A percentile compares a stretch with the other conserved stretches of the same genome.
phyloP scores from a whole-genome alignment of 2,797 vertebrate genomes.

The Vipera ursinii region DNA sequence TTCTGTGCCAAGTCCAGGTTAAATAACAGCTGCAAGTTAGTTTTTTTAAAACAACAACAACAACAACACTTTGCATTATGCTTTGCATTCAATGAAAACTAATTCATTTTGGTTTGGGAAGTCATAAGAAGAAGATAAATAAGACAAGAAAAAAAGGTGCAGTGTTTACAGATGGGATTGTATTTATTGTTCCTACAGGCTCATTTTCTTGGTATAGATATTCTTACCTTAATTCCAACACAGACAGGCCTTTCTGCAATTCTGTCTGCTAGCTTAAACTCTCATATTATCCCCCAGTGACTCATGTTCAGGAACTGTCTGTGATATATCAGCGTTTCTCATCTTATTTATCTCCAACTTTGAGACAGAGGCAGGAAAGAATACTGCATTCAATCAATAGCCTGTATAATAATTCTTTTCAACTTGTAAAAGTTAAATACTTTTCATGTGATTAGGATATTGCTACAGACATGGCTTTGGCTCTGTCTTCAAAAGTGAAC shows the following conservation, averaged over 20 bases:
- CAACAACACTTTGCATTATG: slow-evolving; percentile 37
- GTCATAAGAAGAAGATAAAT: slow-evolving; percentile 4
- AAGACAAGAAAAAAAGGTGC: slow-evolving; percentile 25
- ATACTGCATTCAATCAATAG: slow-evolving; percentile 7
- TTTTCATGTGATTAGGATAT: background rate
- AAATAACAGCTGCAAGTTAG: background rate
- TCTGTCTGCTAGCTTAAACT: slow-evolving; percentile 49
- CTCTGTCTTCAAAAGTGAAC: background rate
- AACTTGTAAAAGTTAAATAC: background rate
- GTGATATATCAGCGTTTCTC: slow-evolving; percentile 52
- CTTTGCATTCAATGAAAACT: slow-evolving; percentile 56
- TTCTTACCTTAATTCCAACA: slow-evolving; percentile 55
- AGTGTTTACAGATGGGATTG: slow-evolving; percentile 63
- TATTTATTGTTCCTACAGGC: slow-evolving; percentile 69
- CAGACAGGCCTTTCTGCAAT: slow-evolving; percentile 51
- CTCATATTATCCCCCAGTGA: slow-evolving; percentile 53
- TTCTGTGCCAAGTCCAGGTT: background rate
- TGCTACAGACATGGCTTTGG: accelerated
- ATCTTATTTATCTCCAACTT: slow-evolving; percentile 46
- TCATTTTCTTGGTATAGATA: slow-evolving; percentile 58
- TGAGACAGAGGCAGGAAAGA: background rate
- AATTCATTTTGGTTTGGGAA: slow-evolving; percentile 10
- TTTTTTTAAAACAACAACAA: too few species aligned
- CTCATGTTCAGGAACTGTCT: slow-evolving; percentile 46
- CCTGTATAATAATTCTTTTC: background rate